Evolutionary conservation across 2,888 invertebrate genomes (phyloP), one percentile per base, ranked within the genome.

Genomic region (Eupithecia vulgata): DNA sequence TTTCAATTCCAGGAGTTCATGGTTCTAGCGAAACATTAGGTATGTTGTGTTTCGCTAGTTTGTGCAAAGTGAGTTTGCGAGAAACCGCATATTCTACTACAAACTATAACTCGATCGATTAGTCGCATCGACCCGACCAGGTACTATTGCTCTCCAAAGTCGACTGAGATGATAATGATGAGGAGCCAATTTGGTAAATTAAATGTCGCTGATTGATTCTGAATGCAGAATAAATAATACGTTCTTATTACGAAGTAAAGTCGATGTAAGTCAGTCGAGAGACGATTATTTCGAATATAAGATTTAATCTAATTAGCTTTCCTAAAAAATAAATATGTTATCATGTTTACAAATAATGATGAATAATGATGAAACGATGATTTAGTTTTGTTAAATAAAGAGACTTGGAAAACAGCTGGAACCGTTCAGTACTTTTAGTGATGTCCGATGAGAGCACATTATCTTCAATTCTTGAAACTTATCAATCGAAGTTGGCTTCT

Each of bases 31-130:
- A 70, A 73, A 45, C 52, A 74, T 17, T 6, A 35, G 10, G n/a
- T 34, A 5, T 70, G n/a, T n/a, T n/a, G n/a, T n/a, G n/a, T n/a
- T n/a, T n/a, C n/a, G n/a, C 75, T 72, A 78, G 76, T 77, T 77
- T 74, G 75, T 68, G 73, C 73, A 75, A 78, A 70, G 61, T 73
- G 65, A 77, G 70, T 74, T 75, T 76, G 76, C 72, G 75, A 71
- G 78, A 80, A 75, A 78, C 73, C 76, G 73, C 34, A 67, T 67
- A 78, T 68, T 74, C 74, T 75, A 77, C 78, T 74, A 77, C 72
- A 74, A 73, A 75, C 76, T 75, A 70, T 76, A 80, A 71, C 71
- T 71, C 69, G 73, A 78, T 78, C 78, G 77, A 78, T 80, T 66
- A 59, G 75, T 61, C 69, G 17, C 45, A 66, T 69, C 77, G 77